phyloP scores from a whole-genome alignment of 64 coral and sea anemone species.

The Stichodactyla mertensii region DNA sequence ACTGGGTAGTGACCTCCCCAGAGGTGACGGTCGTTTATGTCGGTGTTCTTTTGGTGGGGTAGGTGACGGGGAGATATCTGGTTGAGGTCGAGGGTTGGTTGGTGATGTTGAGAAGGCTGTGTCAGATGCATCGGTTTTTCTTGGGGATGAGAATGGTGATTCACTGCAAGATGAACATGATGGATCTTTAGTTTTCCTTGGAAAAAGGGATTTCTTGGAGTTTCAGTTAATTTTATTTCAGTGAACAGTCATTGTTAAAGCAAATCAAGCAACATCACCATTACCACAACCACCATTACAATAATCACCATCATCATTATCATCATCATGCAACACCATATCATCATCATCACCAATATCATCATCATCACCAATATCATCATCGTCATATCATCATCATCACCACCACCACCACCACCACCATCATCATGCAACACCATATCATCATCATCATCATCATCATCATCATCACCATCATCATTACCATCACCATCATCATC shows the following conservation, averaged over 20 bases:
- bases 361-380: background rate
- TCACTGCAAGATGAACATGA: background rate
- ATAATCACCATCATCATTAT: background rate
- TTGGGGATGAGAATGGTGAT: conserved; percentile 11
- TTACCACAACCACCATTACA: background rate
- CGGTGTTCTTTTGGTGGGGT: conserved; percentile 4
- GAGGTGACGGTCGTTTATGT: conserved; percentile 5
- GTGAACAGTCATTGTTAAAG: background rate
- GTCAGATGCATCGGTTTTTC: background rate
- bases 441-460: too few relatives aligned
- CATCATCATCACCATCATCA: too few relatives aligned
- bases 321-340: background rate
- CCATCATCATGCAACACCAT: too few relatives aligned
- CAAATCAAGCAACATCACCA: background rate
- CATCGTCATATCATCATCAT: background rate
- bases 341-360: background rate
- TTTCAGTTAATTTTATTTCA: background rate
- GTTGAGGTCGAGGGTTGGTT: background rate
- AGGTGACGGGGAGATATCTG: conserved; percentile 35
- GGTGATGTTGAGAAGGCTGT: background rate
- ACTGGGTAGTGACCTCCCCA: conserved; percentile 46
- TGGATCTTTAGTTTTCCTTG: too few relatives aligned
- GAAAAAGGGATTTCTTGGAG: background rate
- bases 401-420: too few relatives aligned
- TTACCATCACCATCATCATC: too few relatives aligned